phyloP scores from a whole-genome alignment of 2,888 invertebrate genomes.

The Chorisops tibialis region DNA sequence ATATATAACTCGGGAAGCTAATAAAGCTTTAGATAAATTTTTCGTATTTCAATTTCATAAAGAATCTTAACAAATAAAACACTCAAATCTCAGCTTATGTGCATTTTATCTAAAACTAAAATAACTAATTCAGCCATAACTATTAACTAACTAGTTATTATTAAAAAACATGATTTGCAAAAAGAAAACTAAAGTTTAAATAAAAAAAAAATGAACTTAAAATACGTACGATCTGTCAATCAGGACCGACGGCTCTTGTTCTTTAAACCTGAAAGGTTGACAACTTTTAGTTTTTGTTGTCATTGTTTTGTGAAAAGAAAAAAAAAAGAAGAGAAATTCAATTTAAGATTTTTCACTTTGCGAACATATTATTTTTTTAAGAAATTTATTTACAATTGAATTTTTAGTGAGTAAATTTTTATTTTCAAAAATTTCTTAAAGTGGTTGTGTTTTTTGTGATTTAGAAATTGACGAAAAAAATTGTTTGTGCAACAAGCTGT shows the following conservation, averaged over 20 bases:
- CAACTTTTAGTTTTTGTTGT: constrained; percentile 33
- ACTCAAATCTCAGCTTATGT: too few relatives aligned
- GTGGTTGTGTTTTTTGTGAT: too few relatives aligned
- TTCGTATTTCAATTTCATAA: too few relatives aligned
- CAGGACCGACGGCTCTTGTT: constrained; percentile 53
- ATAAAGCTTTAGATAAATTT: too few relatives aligned
- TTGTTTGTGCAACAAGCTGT: too few relatives aligned
- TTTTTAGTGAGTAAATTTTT: too few relatives aligned
- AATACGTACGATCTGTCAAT: constrained; percentile 54
- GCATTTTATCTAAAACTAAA: too few relatives aligned
- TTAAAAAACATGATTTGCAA: constrained; percentile 13
- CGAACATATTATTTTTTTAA: background rate
- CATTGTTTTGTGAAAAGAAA: constrained; percentile 20
- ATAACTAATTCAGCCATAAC: background rate
- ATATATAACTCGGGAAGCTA: too few relatives aligned
- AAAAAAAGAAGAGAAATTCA: constrained; percentile 9
- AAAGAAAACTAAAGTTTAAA: constrained; percentile 19
- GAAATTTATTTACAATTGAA: too few relatives aligned
- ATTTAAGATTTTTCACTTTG: constrained; percentile 3
- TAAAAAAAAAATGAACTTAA: constrained; percentile 7
- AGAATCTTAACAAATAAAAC: too few relatives aligned
- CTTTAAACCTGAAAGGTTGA: constrained; percentile 54
- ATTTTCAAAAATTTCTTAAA: too few relatives aligned
- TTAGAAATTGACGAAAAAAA: too few relatives aligned
- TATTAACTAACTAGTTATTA: background rate